Percentiles rank a stretch among this genome's conserved stretches.
These are phyloP conservation scores for Ceryle rudis DNA, from an alignment of 2,797 vertebrate species.

Conservation along the genomic window DNA sequence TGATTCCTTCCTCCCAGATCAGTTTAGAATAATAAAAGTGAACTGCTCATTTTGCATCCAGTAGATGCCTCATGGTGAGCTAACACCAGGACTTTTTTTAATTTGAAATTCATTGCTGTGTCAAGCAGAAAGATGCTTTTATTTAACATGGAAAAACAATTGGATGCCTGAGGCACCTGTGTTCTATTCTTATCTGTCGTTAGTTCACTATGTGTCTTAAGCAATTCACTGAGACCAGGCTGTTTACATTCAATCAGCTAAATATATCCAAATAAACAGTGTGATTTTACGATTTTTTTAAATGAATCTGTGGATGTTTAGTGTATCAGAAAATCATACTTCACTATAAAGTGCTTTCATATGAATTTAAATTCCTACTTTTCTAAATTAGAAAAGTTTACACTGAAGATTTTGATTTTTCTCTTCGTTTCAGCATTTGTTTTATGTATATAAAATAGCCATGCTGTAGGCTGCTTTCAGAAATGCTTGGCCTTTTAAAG, in stretches of 20 bases:
- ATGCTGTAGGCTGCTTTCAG: not conserved
- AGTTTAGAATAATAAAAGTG: not conserved
- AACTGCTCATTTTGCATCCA: not conserved
- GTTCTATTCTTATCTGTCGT: not conserved
- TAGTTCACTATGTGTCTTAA: slow-evolving; percentile 22
- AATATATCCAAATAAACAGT: not conserved
- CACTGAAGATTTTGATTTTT: not conserved
- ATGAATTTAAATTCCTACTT: not conserved
- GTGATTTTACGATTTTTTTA: not conserved
- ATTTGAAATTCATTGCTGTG: slow-evolving; percentile 1
- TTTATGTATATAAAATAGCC: not conserved
- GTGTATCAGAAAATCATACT: not conserved
- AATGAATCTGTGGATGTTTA: not conserved
- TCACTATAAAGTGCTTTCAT: not conserved
- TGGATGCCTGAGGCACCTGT: not conserved
- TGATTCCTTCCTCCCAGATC: not conserved
- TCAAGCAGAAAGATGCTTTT: slow-evolving; percentile 33
- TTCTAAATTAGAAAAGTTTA: not conserved
- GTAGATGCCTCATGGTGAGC: not conserved
- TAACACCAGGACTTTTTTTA: not conserved
- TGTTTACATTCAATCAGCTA: not conserved
- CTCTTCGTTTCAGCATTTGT: not conserved
- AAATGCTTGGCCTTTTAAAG: not conserved
- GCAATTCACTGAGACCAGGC: not conserved
- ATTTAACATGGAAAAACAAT: slow-evolving; percentile 17